phyloP scores from a whole-genome alignment of 2,888 invertebrate species.

The Nemapogon koenigi region DNA sequence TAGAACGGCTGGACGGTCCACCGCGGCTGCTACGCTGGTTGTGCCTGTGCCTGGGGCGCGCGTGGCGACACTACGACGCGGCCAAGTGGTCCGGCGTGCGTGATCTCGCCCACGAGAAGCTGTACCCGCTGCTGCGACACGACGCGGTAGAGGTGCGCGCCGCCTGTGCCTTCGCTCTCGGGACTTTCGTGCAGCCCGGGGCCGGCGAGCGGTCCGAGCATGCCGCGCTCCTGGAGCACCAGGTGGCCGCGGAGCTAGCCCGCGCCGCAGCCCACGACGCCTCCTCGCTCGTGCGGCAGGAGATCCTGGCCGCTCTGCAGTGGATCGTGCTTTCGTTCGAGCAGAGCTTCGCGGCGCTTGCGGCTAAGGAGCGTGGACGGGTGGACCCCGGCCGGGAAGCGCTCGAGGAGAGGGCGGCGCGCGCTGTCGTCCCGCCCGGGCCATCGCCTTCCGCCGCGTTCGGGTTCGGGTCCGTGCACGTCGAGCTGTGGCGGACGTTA shows the following conservation, averaged over 20 bases:
- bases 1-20: constrained; percentile 87
- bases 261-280: constrained; percentile 82
- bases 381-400: constrained; percentile 41
- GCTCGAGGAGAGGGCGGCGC: constrained; percentile 22
- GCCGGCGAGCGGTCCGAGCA: constrained; percentile 86
- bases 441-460: constrained; percentile 16
- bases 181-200: constrained; percentile 89
- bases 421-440: constrained; percentile 18
- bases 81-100: constrained; percentile 95
- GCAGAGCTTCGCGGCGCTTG: constrained; percentile 83
- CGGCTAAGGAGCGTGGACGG: constrained; percentile 59
- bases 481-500: constrained; percentile 88
- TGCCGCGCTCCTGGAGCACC: constrained; percentile 92
- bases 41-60: constrained; percentile 86
- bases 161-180: constrained; percentile 92
- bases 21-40: constrained; percentile 84
- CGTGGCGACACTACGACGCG: constrained; percentile 89
- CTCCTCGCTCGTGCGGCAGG: constrained; percentile 85
- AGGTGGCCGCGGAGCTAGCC: constrained; percentile 87
- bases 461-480: constrained; percentile 81
- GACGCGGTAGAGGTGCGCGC: constrained; percentile 77
- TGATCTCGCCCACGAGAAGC: constrained; percentile 95
- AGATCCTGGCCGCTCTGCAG: constrained; percentile 83
- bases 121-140: constrained; percentile 74
- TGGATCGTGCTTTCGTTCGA: constrained; percentile 87